Evolutionary conservation across 2,113 vertebrate genomes (phyloP).

Genomic region (Dolichallabes microphthalmus): DNA sequence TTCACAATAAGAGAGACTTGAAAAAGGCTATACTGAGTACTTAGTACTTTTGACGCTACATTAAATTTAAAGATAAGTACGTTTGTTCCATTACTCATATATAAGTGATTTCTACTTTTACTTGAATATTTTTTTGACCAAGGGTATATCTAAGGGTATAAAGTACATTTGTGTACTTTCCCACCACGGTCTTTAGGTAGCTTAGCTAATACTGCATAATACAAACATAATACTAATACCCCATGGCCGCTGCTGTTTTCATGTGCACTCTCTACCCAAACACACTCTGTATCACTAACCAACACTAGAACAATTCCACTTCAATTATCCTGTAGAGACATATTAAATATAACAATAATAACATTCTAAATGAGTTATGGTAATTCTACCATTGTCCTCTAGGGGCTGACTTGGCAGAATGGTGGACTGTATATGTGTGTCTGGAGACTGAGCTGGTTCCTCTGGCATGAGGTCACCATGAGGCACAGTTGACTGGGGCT

Average conservation of each 20-base stretch:
- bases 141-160: no score
- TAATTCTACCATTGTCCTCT: conserved; percentile 40
- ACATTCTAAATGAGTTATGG: not conserved
- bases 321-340: not conserved
- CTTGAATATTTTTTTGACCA: no score
- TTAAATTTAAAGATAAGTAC: no score
- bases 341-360: not conserved
- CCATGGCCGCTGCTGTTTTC: not conserved
- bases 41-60: no score
- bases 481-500: conserved; percentile 59
- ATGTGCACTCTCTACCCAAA: not conserved
- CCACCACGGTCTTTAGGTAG: not conserved
- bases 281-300: not conserved
- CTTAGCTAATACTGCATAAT: not conserved
- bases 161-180: no score
- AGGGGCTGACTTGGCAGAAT: conserved; percentile 16
- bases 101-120: no score
- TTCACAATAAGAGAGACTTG: no score
- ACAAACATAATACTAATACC: not conserved
- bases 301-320: not conserved
- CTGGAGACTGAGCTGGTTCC: conserved; percentile 69
- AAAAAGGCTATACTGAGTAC: no score
- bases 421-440: conserved; percentile 55
- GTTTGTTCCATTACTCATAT: no score
- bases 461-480: conserved; percentile 65